phyloP scores from a whole-genome alignment of 2,797 vertebrate genomes.

The Spinus olivaceus region DNA sequence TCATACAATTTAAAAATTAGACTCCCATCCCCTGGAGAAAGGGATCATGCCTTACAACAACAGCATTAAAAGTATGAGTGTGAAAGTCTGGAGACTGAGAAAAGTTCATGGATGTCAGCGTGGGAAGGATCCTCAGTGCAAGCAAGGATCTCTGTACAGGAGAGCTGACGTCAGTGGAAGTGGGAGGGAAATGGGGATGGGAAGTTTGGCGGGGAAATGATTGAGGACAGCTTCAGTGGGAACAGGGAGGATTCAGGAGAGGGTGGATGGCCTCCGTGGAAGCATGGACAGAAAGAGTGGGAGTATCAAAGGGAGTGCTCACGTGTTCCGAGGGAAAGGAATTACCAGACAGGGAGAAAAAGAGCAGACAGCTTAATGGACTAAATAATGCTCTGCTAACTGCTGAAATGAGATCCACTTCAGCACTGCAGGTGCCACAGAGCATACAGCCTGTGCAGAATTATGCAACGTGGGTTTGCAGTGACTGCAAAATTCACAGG shows the following conservation, averaged over 20 bases:
- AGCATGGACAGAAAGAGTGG: not conserved
- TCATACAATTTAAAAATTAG: not conserved
- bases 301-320: not conserved
- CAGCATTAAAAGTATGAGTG: not conserved
- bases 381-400: slow-evolving; percentile 2
- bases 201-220: slow-evolving; percentile 18
- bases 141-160: slow-evolving; percentile 10
- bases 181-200: slow-evolving; percentile 30
- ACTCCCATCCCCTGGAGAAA: not conserved
- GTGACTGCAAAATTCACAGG: not conserved
- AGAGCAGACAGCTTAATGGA: not conserved
- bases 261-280: not conserved
- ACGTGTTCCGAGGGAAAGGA: not conserved
- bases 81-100: not conserved
- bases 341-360: slow-evolving; percentile 19
- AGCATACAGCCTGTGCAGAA: not conserved
- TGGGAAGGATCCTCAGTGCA: slow-evolving; percentile 49
- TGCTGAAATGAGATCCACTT: not conserved
- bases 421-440: not conserved
- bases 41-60: not conserved
- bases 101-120: not conserved
- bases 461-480: not conserved
- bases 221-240: not conserved
- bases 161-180: slow-evolving; percentile 58
- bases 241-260: slow-evolving; percentile 6